Percentiles rank a stretch among this genome's conserved stretches.
Conservation (phyloP, 2,888 invertebrate species). For the Globia sparganii region DNA sequence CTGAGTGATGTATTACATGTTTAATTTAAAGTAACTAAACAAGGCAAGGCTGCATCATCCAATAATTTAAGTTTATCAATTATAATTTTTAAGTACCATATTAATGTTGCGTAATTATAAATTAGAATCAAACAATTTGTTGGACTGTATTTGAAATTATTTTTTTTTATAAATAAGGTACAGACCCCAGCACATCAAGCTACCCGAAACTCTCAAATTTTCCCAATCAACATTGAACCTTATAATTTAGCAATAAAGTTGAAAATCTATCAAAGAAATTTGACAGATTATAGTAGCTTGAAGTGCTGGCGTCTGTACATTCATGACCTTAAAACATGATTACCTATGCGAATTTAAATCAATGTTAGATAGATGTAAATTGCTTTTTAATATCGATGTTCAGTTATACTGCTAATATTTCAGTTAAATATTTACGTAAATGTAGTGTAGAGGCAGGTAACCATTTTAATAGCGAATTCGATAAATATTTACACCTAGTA, state of each 20-base stretch:
- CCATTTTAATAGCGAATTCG: not conserved
- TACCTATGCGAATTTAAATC: not conserved
- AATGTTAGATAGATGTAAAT: constrained; percentile 19
- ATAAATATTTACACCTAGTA: too few species aligned
- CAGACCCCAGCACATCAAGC: too few species aligned
- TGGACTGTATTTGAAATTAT: constrained; percentile 7
- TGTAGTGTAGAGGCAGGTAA: not conserved
- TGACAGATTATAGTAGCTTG: too few species aligned
- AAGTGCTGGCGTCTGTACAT: too few species aligned
- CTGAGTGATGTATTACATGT: constrained; percentile 34
- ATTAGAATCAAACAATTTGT: constrained; percentile 7
- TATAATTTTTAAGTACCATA: not conserved
- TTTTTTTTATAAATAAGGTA: constrained; percentile 10
- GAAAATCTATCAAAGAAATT: too few species aligned
- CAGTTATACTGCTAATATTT: constrained; percentile 16
- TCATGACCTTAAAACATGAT: constrained; percentile 18
- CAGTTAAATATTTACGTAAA: not conserved
- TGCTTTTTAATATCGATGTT: constrained; percentile 29
- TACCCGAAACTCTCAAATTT: too few species aligned
- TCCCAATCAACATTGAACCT: too few species aligned
- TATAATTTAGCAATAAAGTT: too few species aligned
- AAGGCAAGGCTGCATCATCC: constrained; percentile 35
- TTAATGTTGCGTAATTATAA: constrained; percentile 17
- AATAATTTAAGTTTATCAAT: constrained; percentile 31
- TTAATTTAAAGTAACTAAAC: constrained; percentile 39